Evolutionary conservation across 2,797 vertebrate genomes (phyloP).

Genomic region (Acrocephalus scirpaceus): DNA sequence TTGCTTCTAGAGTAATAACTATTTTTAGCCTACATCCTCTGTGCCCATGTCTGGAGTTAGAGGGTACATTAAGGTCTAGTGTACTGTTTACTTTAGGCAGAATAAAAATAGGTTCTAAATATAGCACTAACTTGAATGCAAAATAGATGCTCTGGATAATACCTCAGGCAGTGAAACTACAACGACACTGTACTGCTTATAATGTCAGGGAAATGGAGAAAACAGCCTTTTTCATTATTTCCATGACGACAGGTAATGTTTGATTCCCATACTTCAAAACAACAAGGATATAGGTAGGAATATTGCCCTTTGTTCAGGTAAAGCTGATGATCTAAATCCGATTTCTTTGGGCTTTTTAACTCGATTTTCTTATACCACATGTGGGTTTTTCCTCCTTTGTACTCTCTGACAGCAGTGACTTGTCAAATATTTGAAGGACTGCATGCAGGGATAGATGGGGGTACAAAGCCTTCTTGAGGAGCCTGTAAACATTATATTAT

Average conservation of each 20-base stretch:
- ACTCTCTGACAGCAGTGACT: not conserved
- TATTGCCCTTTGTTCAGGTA: not conserved
- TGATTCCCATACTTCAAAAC: not conserved
- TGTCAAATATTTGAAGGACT: not conserved
- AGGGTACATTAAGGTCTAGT: constrained; percentile 65
- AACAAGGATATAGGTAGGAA: not conserved
- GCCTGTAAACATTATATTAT: not conserved
- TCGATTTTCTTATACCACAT: not conserved
- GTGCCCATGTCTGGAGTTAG: constrained; percentile 42
- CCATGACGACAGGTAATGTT: not conserved
- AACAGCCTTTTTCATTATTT: not conserved
- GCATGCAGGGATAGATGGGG: not conserved
- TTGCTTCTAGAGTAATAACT: constrained; percentile 42
- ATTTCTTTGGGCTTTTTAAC: constrained; percentile 8
- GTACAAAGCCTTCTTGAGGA: not conserved
- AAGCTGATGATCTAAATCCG: not conserved
- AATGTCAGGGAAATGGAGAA: not conserved
- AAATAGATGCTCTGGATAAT: constrained; percentile 34
- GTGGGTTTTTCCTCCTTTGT: not conserved
- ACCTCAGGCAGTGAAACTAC: constrained; percentile 2
- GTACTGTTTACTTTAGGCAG: constrained; percentile 32
- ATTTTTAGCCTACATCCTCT: constrained; percentile 59
- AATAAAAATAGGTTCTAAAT: constrained; percentile 67
- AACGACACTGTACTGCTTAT: not conserved
- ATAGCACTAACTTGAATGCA: constrained; percentile 41